Evolutionary conservation across 2,797 vertebrate species (phyloP), one percentile per base, ranked within the genome.

Genomic region (Stomatorhinus walkeri): DNA sequence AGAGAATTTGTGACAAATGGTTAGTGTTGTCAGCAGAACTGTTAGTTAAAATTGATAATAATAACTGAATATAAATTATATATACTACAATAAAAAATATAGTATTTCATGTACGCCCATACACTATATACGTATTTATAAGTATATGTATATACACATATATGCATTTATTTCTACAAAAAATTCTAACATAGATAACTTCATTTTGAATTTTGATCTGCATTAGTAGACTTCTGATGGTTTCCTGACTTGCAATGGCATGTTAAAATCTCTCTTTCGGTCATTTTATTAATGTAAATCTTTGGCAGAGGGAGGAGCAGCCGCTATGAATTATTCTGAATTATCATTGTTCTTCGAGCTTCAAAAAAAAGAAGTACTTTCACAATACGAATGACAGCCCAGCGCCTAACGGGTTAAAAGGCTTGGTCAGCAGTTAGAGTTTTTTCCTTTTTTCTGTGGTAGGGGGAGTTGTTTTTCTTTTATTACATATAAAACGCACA

Each of bases 331-430:
- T 40, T 32, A 76, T 76, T 5, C 6, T 72, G 28, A 12, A 72
- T 76, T 40, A 79, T 36, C 14, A 16, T 40, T 79, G 0, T 43
- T 76, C 32, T 19, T 43, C 16, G 36, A n/a, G 72, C 72, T 46
- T 43, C 36, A 43, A 6, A 22, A 24, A 51, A 51, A 51, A 14
- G 43, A 79, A n/a, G 36, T n/a, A 79, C 36, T 43, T 79, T 79
- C 28, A 79, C 72, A 43, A 79, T 46, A 79, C 52, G 48, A 56
- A 9, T 76, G 89, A 51, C 72, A 54, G 87, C 51, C 16, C 32
- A 12, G 89, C 88, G 36, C 87, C 86, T 88, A 88, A 88, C 22
- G 87, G 87, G 89, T 88, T 89, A 87, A 89, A 56, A 36, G 5
- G 4, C 14, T 40, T 14, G 32, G 32, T 87, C 54, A 16, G 46